phyloP scores from a whole-genome alignment of 1,140 invertebrate species.

The Drosophila varians region DNA sequence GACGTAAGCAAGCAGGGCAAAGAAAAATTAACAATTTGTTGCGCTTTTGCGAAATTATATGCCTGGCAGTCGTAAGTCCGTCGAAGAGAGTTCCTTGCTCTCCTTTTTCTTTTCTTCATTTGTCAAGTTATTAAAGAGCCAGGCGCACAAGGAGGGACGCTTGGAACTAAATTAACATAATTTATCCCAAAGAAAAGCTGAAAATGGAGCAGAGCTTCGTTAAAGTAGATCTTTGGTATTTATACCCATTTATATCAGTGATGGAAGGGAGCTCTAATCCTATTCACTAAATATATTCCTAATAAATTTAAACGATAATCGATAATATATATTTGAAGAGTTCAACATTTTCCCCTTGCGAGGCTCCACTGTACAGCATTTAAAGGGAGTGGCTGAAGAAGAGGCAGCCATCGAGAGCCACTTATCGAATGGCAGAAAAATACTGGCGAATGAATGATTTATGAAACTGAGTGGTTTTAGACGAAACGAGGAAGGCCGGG shows the following conservation, averaged over 20 bases:
- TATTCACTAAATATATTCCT: background rate
- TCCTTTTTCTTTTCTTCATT: slow-evolving; percentile 58
- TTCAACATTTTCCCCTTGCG: background rate
- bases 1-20: slow-evolving; percentile 28
- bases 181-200: slow-evolving; percentile 54
- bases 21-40: slow-evolving; percentile 80
- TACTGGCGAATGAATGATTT: slow-evolving; percentile 70
- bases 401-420: slow-evolving; percentile 11
- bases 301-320: background rate
- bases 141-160: background rate
- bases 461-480: slow-evolving; percentile 42
- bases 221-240: slow-evolving; percentile 1
- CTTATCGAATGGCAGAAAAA: slow-evolving; percentile 71
- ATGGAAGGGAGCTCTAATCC: too few relatives aligned
- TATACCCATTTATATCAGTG: too few relatives aligned
- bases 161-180: slow-evolving; percentile 64
- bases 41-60: slow-evolving; percentile 78
- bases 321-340: background rate
- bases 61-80: slow-evolving; percentile 59
- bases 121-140: slow-evolving; percentile 67
- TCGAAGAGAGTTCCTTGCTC: slow-evolving; percentile 27
- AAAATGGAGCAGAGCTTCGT: slow-evolving; percentile 3
- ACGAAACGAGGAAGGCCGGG: background rate
- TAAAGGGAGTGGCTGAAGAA: slow-evolving; percentile 2
- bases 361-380: background rate